Conservation (phyloP, 2,797 vertebrate genomes). For the Microctenopoma lineatum region DNA sequence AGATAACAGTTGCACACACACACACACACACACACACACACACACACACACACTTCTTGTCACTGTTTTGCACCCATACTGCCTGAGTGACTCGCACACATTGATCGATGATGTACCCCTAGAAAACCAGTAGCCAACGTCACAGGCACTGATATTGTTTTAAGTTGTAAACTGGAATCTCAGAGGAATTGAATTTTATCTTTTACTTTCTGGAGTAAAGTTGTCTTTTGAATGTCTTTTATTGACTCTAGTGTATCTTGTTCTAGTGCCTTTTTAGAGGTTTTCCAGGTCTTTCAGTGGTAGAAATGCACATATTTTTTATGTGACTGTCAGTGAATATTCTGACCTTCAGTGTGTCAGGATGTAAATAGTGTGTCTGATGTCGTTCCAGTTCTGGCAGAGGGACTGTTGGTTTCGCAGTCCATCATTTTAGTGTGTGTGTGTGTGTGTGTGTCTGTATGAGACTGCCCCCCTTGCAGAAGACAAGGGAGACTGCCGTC, state of each 20-base stretch:
- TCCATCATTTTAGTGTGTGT: slow-evolving; percentile 3
- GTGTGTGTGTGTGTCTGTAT: background rate
- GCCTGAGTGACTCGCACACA: slow-evolving; percentile 22
- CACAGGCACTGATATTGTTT: slow-evolving; percentile 13
- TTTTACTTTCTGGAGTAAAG: background rate
- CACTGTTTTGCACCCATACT: slow-evolving; percentile 29
- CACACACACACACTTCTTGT: slow-evolving; percentile 10
- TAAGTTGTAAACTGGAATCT: background rate
- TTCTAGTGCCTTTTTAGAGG: background rate
- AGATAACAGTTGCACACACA: slow-evolving; percentile 46
- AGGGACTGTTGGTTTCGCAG: slow-evolving; percentile 5
- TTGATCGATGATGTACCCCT: slow-evolving; percentile 36
- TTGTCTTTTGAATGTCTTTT: background rate
- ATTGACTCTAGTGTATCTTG: background rate
- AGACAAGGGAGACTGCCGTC: slow-evolving; percentile 1
- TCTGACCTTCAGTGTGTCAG: background rate
- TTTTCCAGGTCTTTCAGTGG: background rate
- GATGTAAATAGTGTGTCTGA: slow-evolving; percentile 16
- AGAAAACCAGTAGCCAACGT: slow-evolving; percentile 37
- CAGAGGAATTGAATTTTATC: background rate
- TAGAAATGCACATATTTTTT: background rate
- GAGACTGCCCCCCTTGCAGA: slow-evolving; percentile 12
- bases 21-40: slow-evolving; percentile 22
- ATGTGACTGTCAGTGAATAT: slow-evolving; percentile 8
- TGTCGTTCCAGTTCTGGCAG: slow-evolving; percentile 21